A percentile compares a stretch with the other conserved stretches of the same genome.
Evolutionary conservation across 2,797 vertebrate genomes (phyloP).

Genomic region (Pipistrellus pygmaeus): DNA sequence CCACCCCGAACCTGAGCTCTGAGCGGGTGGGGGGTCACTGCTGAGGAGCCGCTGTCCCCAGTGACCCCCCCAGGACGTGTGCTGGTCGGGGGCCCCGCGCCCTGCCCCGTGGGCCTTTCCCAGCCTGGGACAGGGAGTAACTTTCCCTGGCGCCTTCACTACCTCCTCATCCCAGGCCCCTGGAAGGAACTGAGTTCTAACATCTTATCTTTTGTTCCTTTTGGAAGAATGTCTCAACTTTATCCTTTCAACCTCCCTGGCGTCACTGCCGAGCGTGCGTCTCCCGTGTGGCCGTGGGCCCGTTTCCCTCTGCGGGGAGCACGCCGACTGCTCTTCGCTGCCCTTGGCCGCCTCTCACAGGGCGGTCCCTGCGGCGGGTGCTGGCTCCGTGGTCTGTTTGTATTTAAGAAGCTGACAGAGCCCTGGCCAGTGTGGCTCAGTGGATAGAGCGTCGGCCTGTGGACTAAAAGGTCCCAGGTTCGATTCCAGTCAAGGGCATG

Average conservation of each 20-base stretch:
- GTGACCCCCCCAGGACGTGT: fast-evolving
- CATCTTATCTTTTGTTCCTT: background rate
- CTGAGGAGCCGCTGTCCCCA: background rate
- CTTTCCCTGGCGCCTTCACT: background rate
- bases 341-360: background rate
- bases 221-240: background rate
- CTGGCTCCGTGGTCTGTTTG: background rate
- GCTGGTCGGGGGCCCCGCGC: too few species aligned
- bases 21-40: background rate
- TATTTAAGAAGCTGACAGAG: background rate
- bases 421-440: too few species aligned
- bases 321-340: background rate
- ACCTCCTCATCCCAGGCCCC: background rate
- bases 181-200: background rate
- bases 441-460: too few species aligned
- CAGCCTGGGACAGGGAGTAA: background rate
- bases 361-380: fast-evolving
- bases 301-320: background rate
- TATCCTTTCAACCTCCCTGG: background rate
- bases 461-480: too few species aligned
- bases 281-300: fast-evolving
- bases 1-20: too few species aligned
- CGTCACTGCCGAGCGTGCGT: fast-evolving
- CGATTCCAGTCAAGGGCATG: too few species aligned
- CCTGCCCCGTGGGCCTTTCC: too few species aligned